phyloP scores from a whole-genome alignment of 2,797 vertebrate species.

The Trachurus trachurus region DNA sequence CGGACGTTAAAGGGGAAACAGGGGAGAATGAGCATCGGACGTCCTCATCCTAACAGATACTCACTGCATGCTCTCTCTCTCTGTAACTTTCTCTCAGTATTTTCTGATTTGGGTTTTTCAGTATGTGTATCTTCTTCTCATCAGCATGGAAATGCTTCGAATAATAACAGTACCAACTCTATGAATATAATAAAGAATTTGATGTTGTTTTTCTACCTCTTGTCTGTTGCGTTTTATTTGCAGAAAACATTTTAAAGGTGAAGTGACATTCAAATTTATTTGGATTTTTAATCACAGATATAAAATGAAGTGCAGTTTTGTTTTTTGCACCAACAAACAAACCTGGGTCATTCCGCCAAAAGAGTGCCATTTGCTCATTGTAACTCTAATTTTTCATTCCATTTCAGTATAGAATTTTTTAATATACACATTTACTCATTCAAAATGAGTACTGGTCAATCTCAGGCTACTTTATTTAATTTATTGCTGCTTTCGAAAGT shows the following conservation, averaged over 20 bases:
- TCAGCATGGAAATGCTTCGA: constrained; percentile 85
- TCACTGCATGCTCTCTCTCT: constrained; percentile 82
- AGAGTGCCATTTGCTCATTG: too few relatives aligned
- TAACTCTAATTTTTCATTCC: too few relatives aligned
- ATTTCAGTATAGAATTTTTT: too few relatives aligned
- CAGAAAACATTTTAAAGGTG: not conserved
- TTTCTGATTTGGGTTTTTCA: constrained; percentile 60
- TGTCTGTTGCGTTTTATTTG: constrained; percentile 37
- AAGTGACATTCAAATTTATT: not conserved
- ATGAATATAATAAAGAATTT: constrained; percentile 85
- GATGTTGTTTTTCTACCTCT: constrained; percentile 82
- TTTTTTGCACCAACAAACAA: too few relatives aligned
- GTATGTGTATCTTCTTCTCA: constrained; percentile 74
- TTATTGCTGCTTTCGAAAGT: too few relatives aligned
- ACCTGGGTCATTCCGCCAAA: too few relatives aligned
- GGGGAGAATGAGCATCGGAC: constrained; percentile 63
- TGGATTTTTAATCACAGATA: not conserved
- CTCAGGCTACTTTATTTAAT: too few relatives aligned
- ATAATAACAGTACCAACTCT: constrained; percentile 69
- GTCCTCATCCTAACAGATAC: constrained; percentile 63
- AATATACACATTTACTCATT: too few relatives aligned
- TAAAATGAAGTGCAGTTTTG: not conserved
- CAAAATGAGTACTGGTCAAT: too few relatives aligned
- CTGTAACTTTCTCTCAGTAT: constrained; percentile 56
- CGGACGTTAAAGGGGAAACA: constrained; percentile 45